phyloP scores from a whole-genome alignment of 2,888 invertebrate genomes.

The Galerucella nymphaeae region DNA sequence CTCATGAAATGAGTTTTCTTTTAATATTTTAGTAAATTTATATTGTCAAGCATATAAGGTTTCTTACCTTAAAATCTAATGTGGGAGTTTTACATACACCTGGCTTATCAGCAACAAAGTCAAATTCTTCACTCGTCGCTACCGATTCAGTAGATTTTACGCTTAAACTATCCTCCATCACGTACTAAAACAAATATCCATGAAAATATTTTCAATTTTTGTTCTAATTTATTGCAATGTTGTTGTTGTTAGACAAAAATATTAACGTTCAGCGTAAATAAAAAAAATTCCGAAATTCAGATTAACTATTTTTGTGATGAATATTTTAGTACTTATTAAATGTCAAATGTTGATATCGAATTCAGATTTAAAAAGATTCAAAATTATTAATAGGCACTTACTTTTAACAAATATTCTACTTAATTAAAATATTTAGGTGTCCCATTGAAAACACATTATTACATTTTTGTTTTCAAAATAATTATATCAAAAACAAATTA shows the following conservation, averaged over 20 bases:
- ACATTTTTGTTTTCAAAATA: slow-evolving; percentile 6
- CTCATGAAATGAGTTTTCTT: background rate
- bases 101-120: slow-evolving; percentile 71
- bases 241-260: background rate
- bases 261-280: background rate
- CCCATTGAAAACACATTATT: slow-evolving; percentile 13
- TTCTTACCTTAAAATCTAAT: slow-evolving; percentile 67
- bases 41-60: background rate
- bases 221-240: background rate
- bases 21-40: background rate
- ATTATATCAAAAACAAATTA: slow-evolving; percentile 1
- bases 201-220: background rate
- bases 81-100: slow-evolving; percentile 67
- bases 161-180: slow-evolving; percentile 76
- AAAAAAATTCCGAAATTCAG: background rate
- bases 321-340: slow-evolving; percentile 8
- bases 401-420: slow-evolving; percentile 10
- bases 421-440: background rate
- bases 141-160: slow-evolving; percentile 77
- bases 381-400: background rate
- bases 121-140: slow-evolving; percentile 78
- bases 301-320: slow-evolving; percentile 8
- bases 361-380: background rate
- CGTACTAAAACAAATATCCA: slow-evolving; percentile 48
- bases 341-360: slow-evolving; percentile 3